Percentiles rank a stretch among this genome's conserved stretches.
phyloP scores from a whole-genome alignment of 2,797 vertebrate genomes.

The Esox masquinongy region DNA sequence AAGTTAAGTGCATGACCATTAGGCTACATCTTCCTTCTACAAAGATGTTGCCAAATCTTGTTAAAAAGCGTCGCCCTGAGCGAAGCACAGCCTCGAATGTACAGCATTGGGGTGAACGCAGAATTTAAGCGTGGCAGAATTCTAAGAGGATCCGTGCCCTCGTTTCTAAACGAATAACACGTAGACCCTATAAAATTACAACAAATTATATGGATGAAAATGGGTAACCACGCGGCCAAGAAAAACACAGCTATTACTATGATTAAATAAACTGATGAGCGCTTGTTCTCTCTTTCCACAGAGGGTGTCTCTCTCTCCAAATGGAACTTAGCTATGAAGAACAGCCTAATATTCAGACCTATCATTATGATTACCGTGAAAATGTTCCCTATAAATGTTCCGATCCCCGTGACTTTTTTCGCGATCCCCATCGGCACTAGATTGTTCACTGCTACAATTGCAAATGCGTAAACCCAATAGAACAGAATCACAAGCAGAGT shows the following conservation, averaged over 20 bases:
- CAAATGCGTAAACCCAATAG: conserved; percentile 76
- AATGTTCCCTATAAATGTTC: conserved; percentile 68
- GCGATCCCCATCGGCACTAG: conserved; percentile 57
- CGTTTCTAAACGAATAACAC: conserved; percentile 70
- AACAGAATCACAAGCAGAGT: conserved; percentile 67
- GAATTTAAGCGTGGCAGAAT: conserved; percentile 75
- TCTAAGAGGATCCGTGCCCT: conserved; percentile 73
- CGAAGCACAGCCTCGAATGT: conserved; percentile 70
- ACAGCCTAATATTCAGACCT: conserved; percentile 72
- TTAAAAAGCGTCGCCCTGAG: conserved; percentile 61
- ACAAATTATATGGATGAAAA: conserved; percentile 61
- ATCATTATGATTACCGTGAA: conserved; percentile 74
- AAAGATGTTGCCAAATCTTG: conserved; percentile 64
- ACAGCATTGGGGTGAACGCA: conserved; percentile 72
- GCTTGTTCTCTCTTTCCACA: conserved; percentile 69
- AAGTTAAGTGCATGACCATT: conserved; percentile 11
- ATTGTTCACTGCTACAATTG: conserved; percentile 66
- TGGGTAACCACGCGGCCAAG: conserved; percentile 69
- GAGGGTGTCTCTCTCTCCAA: conserved; percentile 63
- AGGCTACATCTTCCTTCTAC: conserved; percentile 28
- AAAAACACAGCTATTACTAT: conserved; percentile 73
- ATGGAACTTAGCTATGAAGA: conserved; percentile 75
- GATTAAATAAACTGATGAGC: conserved; percentile 72
- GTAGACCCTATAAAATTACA: conserved; percentile 58
- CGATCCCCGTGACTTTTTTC: conserved; percentile 58